phyloP scores from a whole-genome alignment of 1,140 invertebrate genomes.

The Pinna nobilis region DNA sequence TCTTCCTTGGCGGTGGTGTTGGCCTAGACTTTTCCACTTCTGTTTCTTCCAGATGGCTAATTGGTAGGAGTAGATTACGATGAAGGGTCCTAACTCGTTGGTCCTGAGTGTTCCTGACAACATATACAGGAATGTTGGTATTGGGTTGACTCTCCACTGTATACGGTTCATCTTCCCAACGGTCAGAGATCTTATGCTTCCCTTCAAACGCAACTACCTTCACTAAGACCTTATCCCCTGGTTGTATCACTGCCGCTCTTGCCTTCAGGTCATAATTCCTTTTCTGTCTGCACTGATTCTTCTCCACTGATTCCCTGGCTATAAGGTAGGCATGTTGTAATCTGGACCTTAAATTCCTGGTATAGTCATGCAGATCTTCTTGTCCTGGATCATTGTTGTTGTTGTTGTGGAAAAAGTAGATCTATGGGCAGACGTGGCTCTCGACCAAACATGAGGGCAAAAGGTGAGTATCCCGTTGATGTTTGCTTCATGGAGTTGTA shows the following conservation, averaged over 20 bases:
- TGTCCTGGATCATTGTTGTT: too few relatives aligned
- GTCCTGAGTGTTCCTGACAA: too few relatives aligned
- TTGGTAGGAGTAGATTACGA: constrained; percentile 17
- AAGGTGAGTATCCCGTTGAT: constrained; percentile 3
- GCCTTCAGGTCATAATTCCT: too few relatives aligned
- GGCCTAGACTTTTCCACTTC: not conserved
- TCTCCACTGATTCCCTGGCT: too few relatives aligned
- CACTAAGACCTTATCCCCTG: not conserved
- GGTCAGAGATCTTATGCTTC: not conserved
- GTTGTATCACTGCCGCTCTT: too few relatives aligned
- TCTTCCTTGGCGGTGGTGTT: not conserved
- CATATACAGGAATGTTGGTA: not conserved
- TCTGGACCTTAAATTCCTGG: too few relatives aligned
- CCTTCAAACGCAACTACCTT: not conserved
- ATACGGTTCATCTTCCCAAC: not conserved
- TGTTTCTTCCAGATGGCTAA: not conserved
- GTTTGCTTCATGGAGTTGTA: constrained; percentile 33
- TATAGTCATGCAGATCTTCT: too few relatives aligned
- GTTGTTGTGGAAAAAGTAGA: too few relatives aligned
- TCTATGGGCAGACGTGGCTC: constrained; percentile 8
- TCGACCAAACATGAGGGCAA: constrained; percentile 28
- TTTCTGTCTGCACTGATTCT: too few relatives aligned
- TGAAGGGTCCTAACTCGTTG: constrained; percentile 15
- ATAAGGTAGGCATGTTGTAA: too few relatives aligned
- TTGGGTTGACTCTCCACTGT: not conserved